Evolutionary conservation across 30 jellyfish, hydroid and myxozoan species (phyloP).

Genomic region (Turritopsis dohrnii): DNA sequence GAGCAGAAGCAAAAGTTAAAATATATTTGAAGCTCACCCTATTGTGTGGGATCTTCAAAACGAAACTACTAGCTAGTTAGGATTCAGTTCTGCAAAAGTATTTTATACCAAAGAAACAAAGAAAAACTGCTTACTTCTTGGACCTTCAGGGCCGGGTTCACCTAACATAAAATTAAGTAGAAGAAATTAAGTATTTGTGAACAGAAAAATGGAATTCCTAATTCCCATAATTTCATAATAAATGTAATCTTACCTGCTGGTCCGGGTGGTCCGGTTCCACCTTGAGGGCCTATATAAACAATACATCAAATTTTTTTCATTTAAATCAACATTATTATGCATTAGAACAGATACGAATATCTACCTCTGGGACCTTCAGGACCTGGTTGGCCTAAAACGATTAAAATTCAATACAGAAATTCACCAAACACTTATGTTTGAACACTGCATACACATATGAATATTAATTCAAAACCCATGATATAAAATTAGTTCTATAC

Average conservation of each 20-base stretch:
- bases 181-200: too few species aligned
- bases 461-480: too few species aligned
- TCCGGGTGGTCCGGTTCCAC: not conserved
- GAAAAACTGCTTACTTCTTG: not conserved
- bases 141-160: not conserved
- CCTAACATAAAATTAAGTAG: not conserved
- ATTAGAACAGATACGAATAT: not conserved
- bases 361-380: conserved; percentile 18
- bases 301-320: not conserved
- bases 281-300: not conserved
- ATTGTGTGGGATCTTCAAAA: too few species aligned
- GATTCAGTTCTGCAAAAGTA: too few species aligned
- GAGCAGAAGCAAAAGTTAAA: too few species aligned
- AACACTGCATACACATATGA: too few species aligned
- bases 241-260: not conserved
- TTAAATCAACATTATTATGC: too few species aligned
- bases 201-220: too few species aligned
- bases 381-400: conserved; percentile 8
- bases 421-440: not conserved
- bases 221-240: not conserved
- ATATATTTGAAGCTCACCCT: too few species aligned
- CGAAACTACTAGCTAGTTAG: too few species aligned
- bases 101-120: too few species aligned
- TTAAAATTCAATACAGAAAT: not conserved
- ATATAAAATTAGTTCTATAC: too few species aligned